Percentiles rank a stretch among this genome's conserved stretches.
Conservation (phyloP, 1,140 invertebrate genomes). For the Rhyacophila brunnea region DNA sequence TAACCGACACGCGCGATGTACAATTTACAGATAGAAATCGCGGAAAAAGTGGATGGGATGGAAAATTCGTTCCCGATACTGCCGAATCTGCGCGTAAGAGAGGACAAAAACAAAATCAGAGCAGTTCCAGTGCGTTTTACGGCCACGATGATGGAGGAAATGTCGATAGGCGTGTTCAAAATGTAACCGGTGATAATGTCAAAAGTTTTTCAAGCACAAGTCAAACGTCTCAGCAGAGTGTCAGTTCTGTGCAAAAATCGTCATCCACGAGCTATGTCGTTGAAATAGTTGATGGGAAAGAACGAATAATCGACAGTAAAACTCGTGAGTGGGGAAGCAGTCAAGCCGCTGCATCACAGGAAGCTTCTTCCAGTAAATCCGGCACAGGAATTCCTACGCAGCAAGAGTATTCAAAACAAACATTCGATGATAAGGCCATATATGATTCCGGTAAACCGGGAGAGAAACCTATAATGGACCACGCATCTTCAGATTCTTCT, state of each 20-base stretch:
- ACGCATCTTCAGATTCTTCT: slow-evolving; percentile 32
- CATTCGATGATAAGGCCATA: slow-evolving; percentile 52
- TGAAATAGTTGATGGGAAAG: slow-evolving; percentile 61
- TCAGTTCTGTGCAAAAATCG: slow-evolving; percentile 51
- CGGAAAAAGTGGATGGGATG: slow-evolving; percentile 22
- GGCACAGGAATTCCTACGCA: slow-evolving; percentile 56
- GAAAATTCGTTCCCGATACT: slow-evolving; percentile 17
- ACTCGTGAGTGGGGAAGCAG: slow-evolving; percentile 55
- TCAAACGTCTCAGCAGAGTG: slow-evolving; percentile 48
- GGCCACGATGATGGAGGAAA: slow-evolving; percentile 8
- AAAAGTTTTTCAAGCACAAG: slow-evolving; percentile 41
- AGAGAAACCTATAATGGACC: slow-evolving; percentile 34
- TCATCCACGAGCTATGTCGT: slow-evolving; percentile 58
- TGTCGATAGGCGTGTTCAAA: slow-evolving; percentile 12
- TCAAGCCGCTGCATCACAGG: slow-evolving; percentile 49
- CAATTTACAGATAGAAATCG: slow-evolving; percentile 22
- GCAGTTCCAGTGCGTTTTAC: slow-evolving; percentile 22
- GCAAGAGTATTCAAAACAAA: slow-evolving; percentile 50
- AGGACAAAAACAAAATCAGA: slow-evolving; percentile 21
- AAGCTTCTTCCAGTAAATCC: slow-evolving; percentile 50
- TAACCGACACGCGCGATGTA: slow-evolving; percentile 9
- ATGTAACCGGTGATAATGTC: slow-evolving; percentile 42
- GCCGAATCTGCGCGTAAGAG: slow-evolving; percentile 9
- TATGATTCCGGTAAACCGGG: slow-evolving; percentile 57
- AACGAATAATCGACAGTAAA: slow-evolving; percentile 56